Conservation (phyloP, 2,113 vertebrate species). For the Sturnus vulgaris region DNA sequence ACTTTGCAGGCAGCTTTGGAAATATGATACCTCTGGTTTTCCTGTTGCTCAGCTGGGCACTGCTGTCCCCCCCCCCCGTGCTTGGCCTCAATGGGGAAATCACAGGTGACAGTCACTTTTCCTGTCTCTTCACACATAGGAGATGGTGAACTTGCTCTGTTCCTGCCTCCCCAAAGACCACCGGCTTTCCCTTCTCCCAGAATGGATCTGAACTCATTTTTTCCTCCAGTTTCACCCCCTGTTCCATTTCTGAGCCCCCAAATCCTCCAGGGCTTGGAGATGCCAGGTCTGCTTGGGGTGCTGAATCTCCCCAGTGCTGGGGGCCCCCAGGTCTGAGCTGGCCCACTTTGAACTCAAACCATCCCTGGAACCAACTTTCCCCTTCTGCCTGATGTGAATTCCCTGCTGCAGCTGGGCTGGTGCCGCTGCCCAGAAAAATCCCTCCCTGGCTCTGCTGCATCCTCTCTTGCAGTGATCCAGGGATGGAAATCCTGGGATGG, state of each 20-base stretch:
- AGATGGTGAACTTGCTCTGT: background rate
- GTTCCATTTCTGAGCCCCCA: background rate
- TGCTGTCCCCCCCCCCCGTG: accelerated
- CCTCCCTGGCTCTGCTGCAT: background rate
- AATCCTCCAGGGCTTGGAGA: background rate
- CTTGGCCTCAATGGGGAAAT: background rate
- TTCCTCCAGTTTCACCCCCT: background rate
- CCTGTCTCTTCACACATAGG: background rate
- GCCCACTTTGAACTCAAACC: background rate
- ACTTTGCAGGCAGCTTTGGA: background rate
- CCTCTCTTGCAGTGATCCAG: background rate
- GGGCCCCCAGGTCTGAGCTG: accelerated
- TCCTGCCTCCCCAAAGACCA: background rate
- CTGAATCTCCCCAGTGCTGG: background rate
- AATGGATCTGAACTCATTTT: background rate
- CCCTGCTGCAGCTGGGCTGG: background rate
- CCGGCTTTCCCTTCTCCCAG: background rate
- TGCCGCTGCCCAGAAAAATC: background rate
- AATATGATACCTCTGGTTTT: slow-evolving; percentile 20
- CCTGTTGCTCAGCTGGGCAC: background rate
- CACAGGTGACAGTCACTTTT: background rate
- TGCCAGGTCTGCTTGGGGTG: background rate
- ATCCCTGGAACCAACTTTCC: background rate
- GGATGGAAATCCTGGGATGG: background rate
- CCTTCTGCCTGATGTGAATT: background rate